Base-by-base conservation (phyloP, 35 echinoderm and acorn worm species). In the Hemicentrotus pulcherrimus region DNA sequence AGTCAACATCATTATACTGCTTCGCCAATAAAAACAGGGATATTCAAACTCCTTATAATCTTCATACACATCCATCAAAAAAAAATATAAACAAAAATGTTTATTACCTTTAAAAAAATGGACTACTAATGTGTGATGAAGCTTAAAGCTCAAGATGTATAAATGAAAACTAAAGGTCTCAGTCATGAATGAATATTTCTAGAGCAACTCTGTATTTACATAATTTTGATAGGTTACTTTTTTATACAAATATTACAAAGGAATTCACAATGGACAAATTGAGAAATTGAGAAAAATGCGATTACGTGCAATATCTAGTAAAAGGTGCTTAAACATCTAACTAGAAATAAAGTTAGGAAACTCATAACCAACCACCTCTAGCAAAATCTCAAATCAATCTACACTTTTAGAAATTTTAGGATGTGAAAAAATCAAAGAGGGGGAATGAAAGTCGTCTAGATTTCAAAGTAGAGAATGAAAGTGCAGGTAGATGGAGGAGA, bases 171-270 rank as follows among this genome's bases (percentile, higher is more conserved):
- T 78, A n/a, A 78, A 78, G 65, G 28, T 78, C n/a, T 78, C 65
- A 78, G 19, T 22, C 65, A 78, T 78, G 9, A 55, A 55, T 55
- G 10, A 55, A 55, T 55, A 55, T 55, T 55, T 55, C 50, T 55
- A 78, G 65, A 78, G 65, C 65, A 78, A 78, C 65, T 78, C 65
- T 78, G 65, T 78, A 78, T 78, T 78, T 78, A 78, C 65, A 78
- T 78, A 6, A 78, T 4, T 22, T 78, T 28, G 19, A 28, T 78
- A 78, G 19, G 22, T 78, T 78, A 78, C 24, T 78, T n/a, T 78
- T 78, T 78, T 78, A 5, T 78, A 78, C 65, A 78, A 78, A 78
- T 78, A 28, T 78, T 78, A 78, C 65, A 78, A 78, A 78, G 65
- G 4, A 78, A 78, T 28, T 78, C 65, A 78, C 65, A 55, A 55